phyloP scores from a whole-genome alignment of 2,797 vertebrate genomes.

The Petrocephalus schoutedeni region DNA sequence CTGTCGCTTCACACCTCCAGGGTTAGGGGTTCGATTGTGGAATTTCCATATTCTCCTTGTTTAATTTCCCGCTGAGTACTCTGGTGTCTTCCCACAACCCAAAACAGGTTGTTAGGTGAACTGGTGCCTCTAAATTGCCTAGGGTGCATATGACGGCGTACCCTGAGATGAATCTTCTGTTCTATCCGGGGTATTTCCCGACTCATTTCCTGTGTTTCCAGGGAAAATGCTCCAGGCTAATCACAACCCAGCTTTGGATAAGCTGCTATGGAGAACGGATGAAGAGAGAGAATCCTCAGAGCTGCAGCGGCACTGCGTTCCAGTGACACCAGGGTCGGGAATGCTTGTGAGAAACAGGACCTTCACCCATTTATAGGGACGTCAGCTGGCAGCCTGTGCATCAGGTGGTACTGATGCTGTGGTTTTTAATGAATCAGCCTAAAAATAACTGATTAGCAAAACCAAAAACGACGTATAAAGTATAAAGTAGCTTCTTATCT shows the following conservation, averaged over 20 bases:
- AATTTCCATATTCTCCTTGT: background rate
- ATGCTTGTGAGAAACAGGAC: background rate
- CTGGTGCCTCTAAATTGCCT: background rate
- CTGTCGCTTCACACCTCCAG: background rate
- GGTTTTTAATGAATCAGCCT: background rate
- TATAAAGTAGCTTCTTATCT: background rate
- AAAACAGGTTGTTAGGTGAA: conserved; percentile 1
- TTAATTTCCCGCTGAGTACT: background rate
- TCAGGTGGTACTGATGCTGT: background rate
- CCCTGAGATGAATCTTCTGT: background rate
- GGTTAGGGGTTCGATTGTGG: background rate
- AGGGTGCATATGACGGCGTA: background rate
- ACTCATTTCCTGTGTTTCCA: background rate
- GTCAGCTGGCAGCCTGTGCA: background rate
- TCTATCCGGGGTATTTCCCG: background rate
- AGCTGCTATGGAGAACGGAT: background rate
- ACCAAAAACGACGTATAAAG: background rate
- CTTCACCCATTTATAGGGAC: background rate
- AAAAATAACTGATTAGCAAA: background rate
- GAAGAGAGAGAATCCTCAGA: background rate
- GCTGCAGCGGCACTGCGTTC: background rate
- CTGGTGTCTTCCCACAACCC: background rate
- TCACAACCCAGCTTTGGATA: background rate
- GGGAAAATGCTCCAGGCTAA: background rate
- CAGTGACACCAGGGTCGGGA: background rate